phyloP scores from a whole-genome alignment of 2,888 invertebrate genomes.

The Nemapogon koenigi region DNA sequence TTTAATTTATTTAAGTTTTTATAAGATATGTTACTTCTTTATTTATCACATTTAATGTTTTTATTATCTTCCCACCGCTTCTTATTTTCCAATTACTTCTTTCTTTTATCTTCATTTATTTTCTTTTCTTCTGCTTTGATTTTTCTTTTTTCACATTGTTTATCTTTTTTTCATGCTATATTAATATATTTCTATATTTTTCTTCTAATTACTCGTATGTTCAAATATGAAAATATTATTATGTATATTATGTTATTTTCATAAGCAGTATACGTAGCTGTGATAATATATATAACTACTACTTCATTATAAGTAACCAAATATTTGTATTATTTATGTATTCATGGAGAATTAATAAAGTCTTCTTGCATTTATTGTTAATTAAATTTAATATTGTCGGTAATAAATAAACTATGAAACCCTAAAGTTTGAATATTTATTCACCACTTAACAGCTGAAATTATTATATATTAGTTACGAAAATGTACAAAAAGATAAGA shows the following conservation, averaged over 20 bases:
- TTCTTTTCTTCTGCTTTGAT: constrained; percentile 26
- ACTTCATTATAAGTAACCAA: no score
- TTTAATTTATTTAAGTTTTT: constrained; percentile 5
- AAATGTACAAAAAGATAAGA: no score
- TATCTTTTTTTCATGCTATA: constrained; percentile 7
- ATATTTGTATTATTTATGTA: no score
- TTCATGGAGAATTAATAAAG: no score
- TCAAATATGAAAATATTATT: constrained; percentile 11
- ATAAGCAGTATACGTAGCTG: constrained; percentile 42
- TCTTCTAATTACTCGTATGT: constrained; percentile 11
- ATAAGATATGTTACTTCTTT: constrained; percentile 12
- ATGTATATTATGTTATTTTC: constrained; percentile 9
- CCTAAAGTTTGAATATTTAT: no score
- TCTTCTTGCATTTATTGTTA: no score
- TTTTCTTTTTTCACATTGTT: constrained; percentile 10
- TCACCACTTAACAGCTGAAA: no score
- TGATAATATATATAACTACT: constrained; percentile 36
- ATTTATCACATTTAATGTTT: constrained; percentile 24
- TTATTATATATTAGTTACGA: no score
- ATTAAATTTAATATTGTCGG: no score
- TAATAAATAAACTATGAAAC: no score
- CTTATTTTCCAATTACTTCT: neutral
- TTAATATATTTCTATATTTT: constrained; percentile 7
- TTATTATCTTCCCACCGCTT: constrained; percentile 11
- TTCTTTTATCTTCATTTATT: constrained; percentile 17